These are phyloP conservation scores for Drosophila neocordata DNA, from an alignment of 1,140 invertebrate genomes.

Conservation along the genomic window DNA sequence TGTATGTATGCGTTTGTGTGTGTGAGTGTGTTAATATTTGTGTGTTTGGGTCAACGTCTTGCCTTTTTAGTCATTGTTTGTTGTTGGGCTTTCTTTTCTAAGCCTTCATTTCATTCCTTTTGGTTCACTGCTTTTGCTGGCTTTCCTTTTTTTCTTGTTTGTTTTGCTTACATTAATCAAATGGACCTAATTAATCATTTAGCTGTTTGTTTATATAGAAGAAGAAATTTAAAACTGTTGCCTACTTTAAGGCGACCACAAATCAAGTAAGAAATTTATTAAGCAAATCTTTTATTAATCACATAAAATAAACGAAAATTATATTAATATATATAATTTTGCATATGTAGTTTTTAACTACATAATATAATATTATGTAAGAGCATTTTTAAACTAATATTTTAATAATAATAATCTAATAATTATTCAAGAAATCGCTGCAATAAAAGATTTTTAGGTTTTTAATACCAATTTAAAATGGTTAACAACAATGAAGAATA, in stretches of 20 bases:
- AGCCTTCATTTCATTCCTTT: constrained; percentile 13
- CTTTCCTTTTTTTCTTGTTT: not conserved
- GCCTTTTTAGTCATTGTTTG: constrained; percentile 48
- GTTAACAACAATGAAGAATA: too few relatives aligned
- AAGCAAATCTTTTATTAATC: too few relatives aligned
- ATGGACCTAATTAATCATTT: constrained; percentile 16
- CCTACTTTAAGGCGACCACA: constrained; percentile 1
- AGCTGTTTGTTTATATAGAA: not conserved
- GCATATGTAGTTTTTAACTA: too few relatives aligned
- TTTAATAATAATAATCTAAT: too few relatives aligned
- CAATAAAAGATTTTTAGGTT: too few relatives aligned
- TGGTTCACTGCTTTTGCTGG: constrained; percentile 1
- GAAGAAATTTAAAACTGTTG: constrained; percentile 6
- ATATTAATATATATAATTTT: too few relatives aligned
- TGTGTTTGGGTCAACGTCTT: constrained; percentile 18
- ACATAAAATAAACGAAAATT: too few relatives aligned
- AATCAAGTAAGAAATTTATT: not conserved
- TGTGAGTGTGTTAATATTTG: constrained; percentile 21
- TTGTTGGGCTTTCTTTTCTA: constrained; percentile 29
- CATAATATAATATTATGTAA: too few relatives aligned
- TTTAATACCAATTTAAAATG: too few relatives aligned
- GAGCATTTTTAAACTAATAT: too few relatives aligned
- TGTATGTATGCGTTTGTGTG: constrained; percentile 8
- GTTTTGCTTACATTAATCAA: constrained; percentile 17
- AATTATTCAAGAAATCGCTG: too few relatives aligned